A percentile compares a stretch with the other conserved stretches of the same genome.
phyloP scores from a whole-genome alignment of 2,113 vertebrate species.

The Rhodinocichla rosea region DNA sequence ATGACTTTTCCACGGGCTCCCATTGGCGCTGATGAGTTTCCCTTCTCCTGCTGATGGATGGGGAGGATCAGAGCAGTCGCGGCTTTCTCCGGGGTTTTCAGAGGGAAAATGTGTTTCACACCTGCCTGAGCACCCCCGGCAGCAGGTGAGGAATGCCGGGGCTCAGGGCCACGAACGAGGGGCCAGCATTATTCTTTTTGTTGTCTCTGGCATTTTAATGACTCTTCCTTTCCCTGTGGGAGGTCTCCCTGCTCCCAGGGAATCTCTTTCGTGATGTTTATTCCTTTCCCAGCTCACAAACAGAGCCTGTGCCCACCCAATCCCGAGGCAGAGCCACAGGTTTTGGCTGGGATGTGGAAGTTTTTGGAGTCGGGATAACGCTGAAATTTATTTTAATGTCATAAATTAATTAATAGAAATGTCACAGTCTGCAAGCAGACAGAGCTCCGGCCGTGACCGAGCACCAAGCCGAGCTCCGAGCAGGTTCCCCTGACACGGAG shows the following conservation, averaged over 20 bases:
- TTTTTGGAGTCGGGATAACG: neutral
- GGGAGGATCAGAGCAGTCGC: neutral
- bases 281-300: neutral
- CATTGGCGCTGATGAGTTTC: neutral
- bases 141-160: constrained; percentile 20
- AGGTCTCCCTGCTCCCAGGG: neutral
- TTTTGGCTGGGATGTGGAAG: rapidly evolving
- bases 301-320: neutral
- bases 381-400: neutral
- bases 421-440: neutral
- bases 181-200: neutral
- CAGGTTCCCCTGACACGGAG: neutral
- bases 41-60: constrained; percentile 22
- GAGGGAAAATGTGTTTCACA: constrained; percentile 20
- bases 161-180: neutral
- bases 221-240: neutral
- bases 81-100: neutral
- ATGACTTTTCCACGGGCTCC: neutral
- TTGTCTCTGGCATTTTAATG: neutral
- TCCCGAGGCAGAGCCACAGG: rapidly evolving
- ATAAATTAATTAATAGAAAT: neutral
- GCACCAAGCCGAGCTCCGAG: neutral
- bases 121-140: neutral
- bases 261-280: neutral
- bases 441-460: neutral